phyloP scores from a whole-genome alignment of 2,888 invertebrate genomes.

The Sphecodes monilicornis region DNA sequence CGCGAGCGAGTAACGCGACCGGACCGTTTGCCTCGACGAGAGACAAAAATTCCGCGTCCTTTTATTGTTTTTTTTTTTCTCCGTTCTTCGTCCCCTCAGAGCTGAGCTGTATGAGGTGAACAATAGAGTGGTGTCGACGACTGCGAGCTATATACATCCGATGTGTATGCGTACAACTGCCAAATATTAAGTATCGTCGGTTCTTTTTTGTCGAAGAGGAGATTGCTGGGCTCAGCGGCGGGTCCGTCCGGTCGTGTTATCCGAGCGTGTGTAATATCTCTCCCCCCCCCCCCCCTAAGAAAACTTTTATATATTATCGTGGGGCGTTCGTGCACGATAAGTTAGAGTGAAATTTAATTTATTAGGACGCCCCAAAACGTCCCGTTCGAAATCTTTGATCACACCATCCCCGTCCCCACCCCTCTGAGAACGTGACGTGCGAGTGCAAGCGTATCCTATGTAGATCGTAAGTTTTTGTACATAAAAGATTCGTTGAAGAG shows the following conservation, averaged over 20 bases:
- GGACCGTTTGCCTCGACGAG: background rate
- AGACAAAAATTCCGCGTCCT: background rate
- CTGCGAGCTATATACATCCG: slow-evolving; percentile 5
- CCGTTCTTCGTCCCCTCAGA: background rate
- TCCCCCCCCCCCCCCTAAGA: background rate
- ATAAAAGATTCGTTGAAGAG: slow-evolving; percentile 73
- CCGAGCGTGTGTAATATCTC: background rate
- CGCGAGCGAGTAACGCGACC: slow-evolving; percentile 9
- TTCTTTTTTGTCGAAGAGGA: background rate
- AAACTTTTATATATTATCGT: slow-evolving; percentile 18
- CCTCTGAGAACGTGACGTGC: slow-evolving; percentile 72
- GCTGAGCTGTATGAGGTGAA: slow-evolving; percentile 12
- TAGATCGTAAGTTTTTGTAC: slow-evolving; percentile 77
- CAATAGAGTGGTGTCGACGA: background rate
- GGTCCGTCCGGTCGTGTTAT: slow-evolving; percentile 37
- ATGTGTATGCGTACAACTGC: slow-evolving; percentile 26
- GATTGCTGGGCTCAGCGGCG: background rate
- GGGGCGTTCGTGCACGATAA: slow-evolving; percentile 74
- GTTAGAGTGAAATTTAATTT: slow-evolving; percentile 80
- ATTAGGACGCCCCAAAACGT: slow-evolving; percentile 74
- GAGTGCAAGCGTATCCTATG: slow-evolving; percentile 75
- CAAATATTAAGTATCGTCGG: slow-evolving; percentile 24
- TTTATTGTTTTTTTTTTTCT: background rate
- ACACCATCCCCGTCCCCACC: background rate
- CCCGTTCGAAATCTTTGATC: slow-evolving; percentile 1